phyloP scores from a whole-genome alignment of 2,797 vertebrate species.

The Prionace glauca region DNA sequence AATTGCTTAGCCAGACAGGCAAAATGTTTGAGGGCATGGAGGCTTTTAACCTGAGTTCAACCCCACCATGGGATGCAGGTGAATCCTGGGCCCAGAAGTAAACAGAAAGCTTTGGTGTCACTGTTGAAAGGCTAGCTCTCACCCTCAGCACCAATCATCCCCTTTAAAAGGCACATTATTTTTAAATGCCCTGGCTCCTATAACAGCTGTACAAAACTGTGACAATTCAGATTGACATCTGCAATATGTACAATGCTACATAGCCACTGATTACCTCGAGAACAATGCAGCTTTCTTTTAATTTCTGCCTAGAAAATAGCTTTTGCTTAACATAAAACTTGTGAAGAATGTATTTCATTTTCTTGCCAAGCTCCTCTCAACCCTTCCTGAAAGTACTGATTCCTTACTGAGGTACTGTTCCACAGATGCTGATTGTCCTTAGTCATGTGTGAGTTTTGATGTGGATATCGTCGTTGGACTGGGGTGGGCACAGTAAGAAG shows the following conservation, averaged over 20 bases:
- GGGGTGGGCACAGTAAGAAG: too few species aligned
- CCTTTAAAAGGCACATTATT: background rate
- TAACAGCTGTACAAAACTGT: background rate
- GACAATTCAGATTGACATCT: background rate
- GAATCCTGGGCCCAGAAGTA: background rate
- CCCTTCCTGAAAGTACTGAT: background rate
- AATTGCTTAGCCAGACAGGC: background rate
- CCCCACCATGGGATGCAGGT: background rate
- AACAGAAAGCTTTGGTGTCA: background rate
- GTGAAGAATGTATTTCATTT: background rate
- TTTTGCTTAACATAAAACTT: background rate
- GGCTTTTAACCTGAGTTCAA: background rate
- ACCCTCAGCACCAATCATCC: background rate
- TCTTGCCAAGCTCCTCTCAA: background rate
- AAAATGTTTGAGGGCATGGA: background rate
- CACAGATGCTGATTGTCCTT: background rate
- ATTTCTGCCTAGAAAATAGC: background rate
- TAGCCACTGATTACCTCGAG: background rate
- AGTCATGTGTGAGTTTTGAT: background rate
- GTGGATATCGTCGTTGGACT: too few species aligned
- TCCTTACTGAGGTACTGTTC: background rate
- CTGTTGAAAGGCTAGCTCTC: background rate
- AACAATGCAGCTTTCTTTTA: background rate
- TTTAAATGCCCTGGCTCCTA: background rate
- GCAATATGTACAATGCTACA: slow-evolving; percentile 15